A percentile compares a stretch with the other conserved stretches of the same genome.
Conservation (phyloP, 2,888 invertebrate species). For the Ceriagrion tenellum region DNA sequence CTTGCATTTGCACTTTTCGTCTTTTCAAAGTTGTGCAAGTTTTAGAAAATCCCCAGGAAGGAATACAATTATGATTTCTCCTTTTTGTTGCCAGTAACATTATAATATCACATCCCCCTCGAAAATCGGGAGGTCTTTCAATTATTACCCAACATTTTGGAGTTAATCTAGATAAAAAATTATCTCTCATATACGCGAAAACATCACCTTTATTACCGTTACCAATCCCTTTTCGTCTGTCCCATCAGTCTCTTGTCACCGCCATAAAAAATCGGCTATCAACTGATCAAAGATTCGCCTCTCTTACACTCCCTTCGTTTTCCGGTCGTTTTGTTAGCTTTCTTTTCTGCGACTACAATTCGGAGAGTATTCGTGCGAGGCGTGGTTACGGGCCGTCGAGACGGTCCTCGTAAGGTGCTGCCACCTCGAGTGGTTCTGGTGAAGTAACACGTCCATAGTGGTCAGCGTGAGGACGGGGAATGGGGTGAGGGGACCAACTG, state of each 20-base stretch:
- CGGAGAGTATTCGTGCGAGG: slow-evolving; percentile 21
- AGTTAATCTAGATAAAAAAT: no score
- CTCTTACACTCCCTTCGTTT: not conserved
- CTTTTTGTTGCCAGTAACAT: no score
- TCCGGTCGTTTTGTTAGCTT: slow-evolving; percentile 28
- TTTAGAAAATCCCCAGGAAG: no score
- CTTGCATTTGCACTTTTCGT: no score
- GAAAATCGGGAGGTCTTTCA: no score
- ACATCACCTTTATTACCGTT: no score
- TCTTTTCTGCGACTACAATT: not conserved
- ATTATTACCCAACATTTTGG: no score
- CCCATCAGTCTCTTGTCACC: not conserved
- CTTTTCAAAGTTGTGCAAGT: no score
- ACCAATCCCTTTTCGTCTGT: no score
- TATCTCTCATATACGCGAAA: no score
- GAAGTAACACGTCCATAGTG: slow-evolving; percentile 57
- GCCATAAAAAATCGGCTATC: not conserved
- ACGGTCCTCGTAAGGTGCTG: slow-evolving; percentile 48
- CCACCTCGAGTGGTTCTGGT: slow-evolving; percentile 37
- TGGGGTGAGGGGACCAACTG: slow-evolving; percentile 15
- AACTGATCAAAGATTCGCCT: not conserved
- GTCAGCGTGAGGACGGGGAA: slow-evolving; percentile 16
- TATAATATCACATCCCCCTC: no score
- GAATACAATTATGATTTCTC: no score
- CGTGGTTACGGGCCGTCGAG: slow-evolving; percentile 25